Evolutionary conservation across 1,140 invertebrate species (phyloP).

Genomic region (Saccostrea echinata): DNA sequence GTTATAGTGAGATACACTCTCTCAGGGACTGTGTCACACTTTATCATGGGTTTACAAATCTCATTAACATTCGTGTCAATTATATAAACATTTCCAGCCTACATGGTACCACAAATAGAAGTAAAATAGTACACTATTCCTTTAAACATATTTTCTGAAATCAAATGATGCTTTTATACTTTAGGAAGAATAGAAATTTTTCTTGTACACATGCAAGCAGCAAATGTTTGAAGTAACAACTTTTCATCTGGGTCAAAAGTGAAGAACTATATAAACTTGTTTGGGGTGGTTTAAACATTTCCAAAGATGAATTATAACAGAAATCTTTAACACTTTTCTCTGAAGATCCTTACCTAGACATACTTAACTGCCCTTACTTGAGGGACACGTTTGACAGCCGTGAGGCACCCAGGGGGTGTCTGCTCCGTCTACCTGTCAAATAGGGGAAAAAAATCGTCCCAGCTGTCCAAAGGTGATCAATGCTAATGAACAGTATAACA

Average conservation of each 20-base stretch:
- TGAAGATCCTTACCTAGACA: constrained; percentile 31
- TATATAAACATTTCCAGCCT: neutral
- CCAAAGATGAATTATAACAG: neutral
- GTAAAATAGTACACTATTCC: neutral
- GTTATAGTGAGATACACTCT: neutral
- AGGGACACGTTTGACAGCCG: neutral
- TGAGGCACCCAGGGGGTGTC: constrained; percentile 36
- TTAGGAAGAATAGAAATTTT: neutral
- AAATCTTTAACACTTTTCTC: neutral
- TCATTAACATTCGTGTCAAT: neutral
- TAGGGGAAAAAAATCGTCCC: constrained; percentile 42
- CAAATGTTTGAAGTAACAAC: neutral
- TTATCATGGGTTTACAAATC: neutral
- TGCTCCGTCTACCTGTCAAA: constrained; percentile 44
- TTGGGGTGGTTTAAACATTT: neutral
- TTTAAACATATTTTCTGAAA: neutral
- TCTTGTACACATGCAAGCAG: neutral
- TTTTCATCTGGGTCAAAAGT: neutral
- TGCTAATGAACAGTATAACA: neutral
- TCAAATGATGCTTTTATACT: neutral
- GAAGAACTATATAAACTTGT: neutral
- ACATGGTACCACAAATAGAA: neutral
- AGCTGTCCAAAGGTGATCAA: constrained; percentile 7
- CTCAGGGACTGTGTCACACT: neutral
- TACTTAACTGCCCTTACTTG: constrained; percentile 31